Conservation (phyloP, 37 sponge, comb jelly and placozoan genomes). For the Geodia barretti region DNA sequence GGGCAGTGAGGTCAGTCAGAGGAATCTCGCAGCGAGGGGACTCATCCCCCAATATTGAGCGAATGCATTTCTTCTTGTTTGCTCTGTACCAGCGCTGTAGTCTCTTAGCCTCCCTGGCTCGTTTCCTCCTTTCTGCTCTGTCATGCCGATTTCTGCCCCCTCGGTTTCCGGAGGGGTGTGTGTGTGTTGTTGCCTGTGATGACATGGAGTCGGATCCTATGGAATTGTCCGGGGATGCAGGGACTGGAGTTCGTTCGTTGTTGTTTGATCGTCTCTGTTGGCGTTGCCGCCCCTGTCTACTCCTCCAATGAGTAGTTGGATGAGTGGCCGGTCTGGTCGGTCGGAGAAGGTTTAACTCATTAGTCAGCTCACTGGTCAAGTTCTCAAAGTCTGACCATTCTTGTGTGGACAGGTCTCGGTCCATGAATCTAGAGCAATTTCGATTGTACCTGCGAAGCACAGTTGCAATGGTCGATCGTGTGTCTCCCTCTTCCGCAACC, state of each 20-base stretch:
- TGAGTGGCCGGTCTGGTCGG: not conserved
- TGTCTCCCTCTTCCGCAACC: not conserved
- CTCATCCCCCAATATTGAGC: not conserved
- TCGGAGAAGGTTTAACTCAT: too few relatives aligned
- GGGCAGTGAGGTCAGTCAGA: not conserved
- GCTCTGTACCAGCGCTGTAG: conserved; percentile 10
- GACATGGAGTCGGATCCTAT: not conserved
- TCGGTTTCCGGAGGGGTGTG: not conserved
- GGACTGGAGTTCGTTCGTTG: too few relatives aligned
- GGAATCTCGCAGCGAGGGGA: conserved; percentile 6
- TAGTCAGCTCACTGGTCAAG: not conserved
- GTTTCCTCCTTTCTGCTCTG: not conserved
- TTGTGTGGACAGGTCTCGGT: not conserved
- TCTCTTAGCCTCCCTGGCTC: conserved; percentile 6
- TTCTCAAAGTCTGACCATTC: not conserved
- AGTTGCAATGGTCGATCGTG: not conserved
- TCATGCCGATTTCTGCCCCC: not conserved
- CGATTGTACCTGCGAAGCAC: not conserved
- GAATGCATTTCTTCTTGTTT: conserved; percentile 17
- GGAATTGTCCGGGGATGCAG: not conserved
- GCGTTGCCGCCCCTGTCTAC: not conserved
- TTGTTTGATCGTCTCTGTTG: not conserved
- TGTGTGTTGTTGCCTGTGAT: not conserved
- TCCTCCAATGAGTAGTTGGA: not conserved
- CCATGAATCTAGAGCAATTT: not conserved